Base-by-base conservation (phyloP, 2,888 invertebrate species). In the Anoplius nigerrimus region DNA sequence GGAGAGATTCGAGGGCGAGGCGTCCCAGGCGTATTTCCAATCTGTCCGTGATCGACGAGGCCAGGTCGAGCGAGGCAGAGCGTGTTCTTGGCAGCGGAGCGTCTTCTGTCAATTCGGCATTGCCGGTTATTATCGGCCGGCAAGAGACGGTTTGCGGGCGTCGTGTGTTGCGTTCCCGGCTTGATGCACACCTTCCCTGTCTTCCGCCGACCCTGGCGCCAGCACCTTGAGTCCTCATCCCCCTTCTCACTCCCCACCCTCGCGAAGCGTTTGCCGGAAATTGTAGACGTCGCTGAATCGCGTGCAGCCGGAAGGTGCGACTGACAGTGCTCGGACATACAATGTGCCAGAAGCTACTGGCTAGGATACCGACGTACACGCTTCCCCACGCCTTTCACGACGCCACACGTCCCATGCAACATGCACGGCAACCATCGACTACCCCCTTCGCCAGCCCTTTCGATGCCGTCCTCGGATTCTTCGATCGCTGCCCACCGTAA, bases 241-340 rank as follows among this genome's bases (percentile, higher is more conserved):
- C 11, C 34, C 11, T 13, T 34, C 34, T 34, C n/a, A n/a, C n/a
- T 48, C 48, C 16, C 48, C 11, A 18, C 62, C 48, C 69, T 56
- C 54, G 65, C 65, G 66, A 76, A 77, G 77, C 77, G 76, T 82
- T 78, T 71, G 71, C 78, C 81, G 82, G 84, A 83, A 82, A 84
- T 82, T 83, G 82, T 82, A 81, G 74, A 83, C 81, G 80, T 80
- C 80, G 74, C 75, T 67, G 74, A 80, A 83, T 85, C 82, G 83
- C 83, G 84, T 82, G 83, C 82, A 80, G 78, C 69, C 78, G 81
- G 78, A 82, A 81, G 80, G 80, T 85, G 85, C 82, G 77, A 82
- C 81, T 84, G 86, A 84, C 86, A 84, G 81, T 75, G 58, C 75
- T 79, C 74, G 73, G 78, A 76, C 76, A 68, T 62, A 72, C 74